Percentiles rank a stretch among this genome's conserved stretches.
These are phyloP conservation scores for Drosophila koepferae DNA, from an alignment of 2,888 invertebrate species.

Conservation along the genomic window DNA sequence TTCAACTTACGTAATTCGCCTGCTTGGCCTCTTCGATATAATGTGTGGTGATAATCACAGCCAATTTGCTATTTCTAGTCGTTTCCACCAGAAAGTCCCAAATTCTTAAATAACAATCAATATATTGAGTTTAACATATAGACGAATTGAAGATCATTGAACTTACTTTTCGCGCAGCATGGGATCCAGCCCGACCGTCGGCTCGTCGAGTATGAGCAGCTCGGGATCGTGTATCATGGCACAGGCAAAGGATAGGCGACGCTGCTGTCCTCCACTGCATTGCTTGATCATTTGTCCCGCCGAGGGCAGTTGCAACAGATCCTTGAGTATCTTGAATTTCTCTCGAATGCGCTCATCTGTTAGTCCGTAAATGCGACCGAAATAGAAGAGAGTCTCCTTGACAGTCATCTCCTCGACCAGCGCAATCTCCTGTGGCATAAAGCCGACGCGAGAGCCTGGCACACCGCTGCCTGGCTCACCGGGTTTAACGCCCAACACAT, in stretches of 20 bases:
- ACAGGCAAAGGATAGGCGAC: slow-evolving; percentile 94
- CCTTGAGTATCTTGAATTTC: slow-evolving; percentile 89
- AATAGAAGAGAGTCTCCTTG: slow-evolving; percentile 93
- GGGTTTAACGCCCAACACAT: slow-evolving; percentile 91
- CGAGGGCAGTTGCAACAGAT: slow-evolving; percentile 91
- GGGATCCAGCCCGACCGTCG: slow-evolving; percentile 97
- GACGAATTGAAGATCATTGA: rapidly evolving
- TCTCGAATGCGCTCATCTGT: slow-evolving; percentile 88
- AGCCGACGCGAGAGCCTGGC: slow-evolving; percentile 91
- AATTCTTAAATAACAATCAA: slow-evolving; percentile 87
- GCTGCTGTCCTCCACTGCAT: slow-evolving; percentile 95
- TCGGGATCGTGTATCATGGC: slow-evolving; percentile 95
- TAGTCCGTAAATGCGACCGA: slow-evolving; percentile 94
- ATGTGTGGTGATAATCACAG: slow-evolving; percentile 97
- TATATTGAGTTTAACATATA: background rate
- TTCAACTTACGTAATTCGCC: slow-evolving; percentile 89
- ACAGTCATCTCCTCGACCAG: slow-evolving; percentile 92
- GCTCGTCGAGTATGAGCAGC: slow-evolving; percentile 95
- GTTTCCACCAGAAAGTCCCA: slow-evolving; percentile 93
- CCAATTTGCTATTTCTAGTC: slow-evolving; percentile 89
- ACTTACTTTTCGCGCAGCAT: slow-evolving; percentile 91
- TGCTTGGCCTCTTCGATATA: slow-evolving; percentile 96
- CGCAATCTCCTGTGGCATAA: slow-evolving; percentile 96
- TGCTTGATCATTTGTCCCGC: slow-evolving; percentile 88
- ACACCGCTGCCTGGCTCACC: slow-evolving; percentile 88